Percentiles rank a stretch among this genome's conserved stretches.
These are phyloP conservation scores for Drosophila parabipectinata DNA, from an alignment of 1,140 invertebrate species.

Conservation along the genomic window DNA sequence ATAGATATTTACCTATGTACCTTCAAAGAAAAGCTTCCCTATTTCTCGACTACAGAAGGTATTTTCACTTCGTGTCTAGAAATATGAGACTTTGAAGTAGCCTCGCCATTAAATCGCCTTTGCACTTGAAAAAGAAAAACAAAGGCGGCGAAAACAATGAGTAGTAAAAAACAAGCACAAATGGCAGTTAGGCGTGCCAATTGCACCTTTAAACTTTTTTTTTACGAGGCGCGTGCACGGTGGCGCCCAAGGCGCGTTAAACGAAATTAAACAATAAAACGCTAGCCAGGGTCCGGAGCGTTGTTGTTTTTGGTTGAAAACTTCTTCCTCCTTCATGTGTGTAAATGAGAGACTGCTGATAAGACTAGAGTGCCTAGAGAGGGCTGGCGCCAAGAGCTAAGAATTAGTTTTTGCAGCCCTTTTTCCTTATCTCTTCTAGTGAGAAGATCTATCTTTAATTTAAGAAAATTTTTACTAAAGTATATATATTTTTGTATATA, in stretches of 20 bases:
- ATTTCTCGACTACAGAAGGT: background rate
- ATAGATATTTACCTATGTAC: too few species aligned
- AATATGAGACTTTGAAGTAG: background rate
- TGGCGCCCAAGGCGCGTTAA: constrained; percentile 67
- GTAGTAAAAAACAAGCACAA: constrained; percentile 25
- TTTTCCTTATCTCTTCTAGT: constrained; percentile 17
- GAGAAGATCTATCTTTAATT: background rate
- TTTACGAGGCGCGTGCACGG: constrained; percentile 66
- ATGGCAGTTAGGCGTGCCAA: constrained; percentile 61
- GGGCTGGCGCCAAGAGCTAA: background rate
- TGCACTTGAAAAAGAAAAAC: constrained; percentile 19
- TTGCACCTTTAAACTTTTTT: constrained; percentile 58
- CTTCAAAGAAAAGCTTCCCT: too few species aligned
- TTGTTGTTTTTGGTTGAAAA: constrained; percentile 17
- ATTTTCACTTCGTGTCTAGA: background rate
- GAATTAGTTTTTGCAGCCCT: constrained; percentile 13
- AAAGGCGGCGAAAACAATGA: constrained; percentile 19
- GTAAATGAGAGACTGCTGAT: constrained; percentile 37
- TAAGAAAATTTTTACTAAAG: too few species aligned
- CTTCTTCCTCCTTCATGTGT: constrained; percentile 33
- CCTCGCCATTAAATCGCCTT: constrained; percentile 10
- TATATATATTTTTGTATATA: too few species aligned
- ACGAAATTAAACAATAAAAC: constrained; percentile 69
- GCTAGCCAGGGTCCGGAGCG: constrained; percentile 32
- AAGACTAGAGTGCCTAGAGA: constrained; percentile 6